Percentiles rank a stretch among this genome's conserved stretches.
Evolutionary conservation across 2,113 vertebrate species (phyloP).

Genomic region (Clarias magur): DNA sequence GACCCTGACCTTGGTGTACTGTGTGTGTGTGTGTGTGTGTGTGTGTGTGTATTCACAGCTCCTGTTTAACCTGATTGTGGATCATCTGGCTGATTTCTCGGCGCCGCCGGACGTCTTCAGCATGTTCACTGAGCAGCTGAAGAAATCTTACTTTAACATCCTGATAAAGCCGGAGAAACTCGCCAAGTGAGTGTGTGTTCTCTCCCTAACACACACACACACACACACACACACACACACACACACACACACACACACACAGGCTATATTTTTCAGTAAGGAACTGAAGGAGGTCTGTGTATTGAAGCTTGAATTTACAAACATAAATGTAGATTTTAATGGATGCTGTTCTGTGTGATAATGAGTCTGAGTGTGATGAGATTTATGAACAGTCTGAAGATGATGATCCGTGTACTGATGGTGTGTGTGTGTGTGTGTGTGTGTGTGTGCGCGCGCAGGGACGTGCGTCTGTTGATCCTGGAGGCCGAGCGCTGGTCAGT

Average conservation of each 20-base stretch:
- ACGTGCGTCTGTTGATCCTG: conserved; percentile 86
- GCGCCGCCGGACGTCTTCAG: conserved; percentile 85
- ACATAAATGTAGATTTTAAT: too few species aligned
- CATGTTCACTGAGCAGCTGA: conserved; percentile 94
- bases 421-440: background rate
- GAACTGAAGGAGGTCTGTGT: background rate
- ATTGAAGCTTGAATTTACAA: too few species aligned
- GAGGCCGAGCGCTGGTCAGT: conserved; percentile 90
- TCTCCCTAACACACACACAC: conserved; percentile 1
- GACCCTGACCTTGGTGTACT: conserved; percentile 27
- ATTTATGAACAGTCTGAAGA: background rate
- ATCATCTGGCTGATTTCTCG: conserved; percentile 88
- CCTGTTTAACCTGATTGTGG: conserved; percentile 90
- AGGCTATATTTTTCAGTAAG: too few species aligned
- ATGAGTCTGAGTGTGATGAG: too few species aligned
- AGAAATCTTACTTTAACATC: conserved; percentile 95
- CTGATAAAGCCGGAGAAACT: conserved; percentile 93
- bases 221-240: too few species aligned
- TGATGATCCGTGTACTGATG: background rate
- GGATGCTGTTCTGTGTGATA: background rate
- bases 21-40: background rate
- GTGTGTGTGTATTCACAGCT: conserved; percentile 69
- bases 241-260: background rate
- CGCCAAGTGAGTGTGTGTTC: conserved; percentile 81
- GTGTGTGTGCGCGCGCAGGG: conserved; percentile 67